Base-by-base conservation (phyloP, 2,888 invertebrate species). In the Ommatoiulus sabulosus region DNA sequence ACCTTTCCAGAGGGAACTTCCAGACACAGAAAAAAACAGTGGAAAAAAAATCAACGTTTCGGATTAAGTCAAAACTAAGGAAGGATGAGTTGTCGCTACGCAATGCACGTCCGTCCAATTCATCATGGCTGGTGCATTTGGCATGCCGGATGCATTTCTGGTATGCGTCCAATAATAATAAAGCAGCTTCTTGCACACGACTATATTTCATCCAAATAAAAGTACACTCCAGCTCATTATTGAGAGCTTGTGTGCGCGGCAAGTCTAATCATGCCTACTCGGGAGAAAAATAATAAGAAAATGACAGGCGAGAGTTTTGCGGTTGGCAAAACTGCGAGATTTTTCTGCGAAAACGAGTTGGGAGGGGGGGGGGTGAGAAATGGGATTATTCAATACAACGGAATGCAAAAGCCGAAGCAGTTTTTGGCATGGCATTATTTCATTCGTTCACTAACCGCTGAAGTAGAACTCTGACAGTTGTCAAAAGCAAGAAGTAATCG, bases 161-260 rank as follows among this genome's bases (percentile, higher is more conserved):
- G 80, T 80, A 80, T 80, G 80, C 80, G 80, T 80, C 80, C 80
- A 80, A 80, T 80, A 80, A 80, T 80, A 80, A 80, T 80, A 80
- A 80, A 80, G 80, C 80, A 80, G 80, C 35, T 20, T 20, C 46
- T 46, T 80, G 80, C 80, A 80, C 80, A 80, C 35, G 80, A 80
- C 80, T 80, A 80, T 80, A 80, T 80, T 80, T 80, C 80, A 80
- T 12, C 80, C 80, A 80, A 80, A 80, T 80, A 80, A 80, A 24
- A 80, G 80, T 35, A 80, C 80, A 80, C 80, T 80, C 80, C 6
- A 80, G 80, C 80, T 80, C 80, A 80, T 80, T 80, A 80, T 80
- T 80, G 35, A n/a, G 80, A 8, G 80, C 3, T 80, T 7, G 80
- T 80, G 80, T 80, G 80, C 35, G 24, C 80, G 12, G 35, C 80